These are phyloP conservation scores for Kryptolebias ocellatus DNA, from an alignment of 2,797 vertebrate genomes.

Conservation along the genomic window DNA sequence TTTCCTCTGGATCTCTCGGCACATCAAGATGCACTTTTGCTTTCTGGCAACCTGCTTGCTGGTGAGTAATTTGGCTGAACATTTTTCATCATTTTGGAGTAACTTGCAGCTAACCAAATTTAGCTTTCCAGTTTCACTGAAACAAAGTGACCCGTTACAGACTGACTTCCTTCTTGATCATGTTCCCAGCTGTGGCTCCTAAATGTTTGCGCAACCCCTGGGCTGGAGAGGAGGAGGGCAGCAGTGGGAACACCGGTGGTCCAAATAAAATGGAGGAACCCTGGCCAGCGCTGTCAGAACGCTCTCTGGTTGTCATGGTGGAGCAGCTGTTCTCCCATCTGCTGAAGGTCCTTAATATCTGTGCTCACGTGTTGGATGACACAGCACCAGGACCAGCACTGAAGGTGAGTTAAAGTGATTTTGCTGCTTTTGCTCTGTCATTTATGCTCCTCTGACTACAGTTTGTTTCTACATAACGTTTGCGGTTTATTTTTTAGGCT, in stretches of 20 bases:
- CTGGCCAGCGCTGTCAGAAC: slow-evolving; percentile 91
- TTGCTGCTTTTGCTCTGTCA: not conserved
- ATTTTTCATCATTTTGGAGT: not conserved
- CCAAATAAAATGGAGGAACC: slow-evolving; percentile 89
- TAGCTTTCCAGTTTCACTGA: not conserved
- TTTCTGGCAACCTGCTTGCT: slow-evolving; percentile 93
- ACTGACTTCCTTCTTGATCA: not conserved
- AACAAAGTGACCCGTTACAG: not conserved
- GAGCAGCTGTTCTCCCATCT: slow-evolving; percentile 96
- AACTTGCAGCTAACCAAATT: not conserved
- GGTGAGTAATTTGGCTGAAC: slow-evolving; percentile 73
- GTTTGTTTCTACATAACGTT: not conserved
- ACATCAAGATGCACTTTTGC: slow-evolving; percentile 93
- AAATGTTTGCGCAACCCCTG: slow-evolving; percentile 93
- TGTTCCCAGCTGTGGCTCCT: slow-evolving; percentile 87
- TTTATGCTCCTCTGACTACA: not conserved
- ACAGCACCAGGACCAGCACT: slow-evolving; percentile 89
- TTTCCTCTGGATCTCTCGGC: slow-evolving; percentile 95
- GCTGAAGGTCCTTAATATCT: slow-evolving; percentile 95
- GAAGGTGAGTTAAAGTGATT: slow-evolving; percentile 79
- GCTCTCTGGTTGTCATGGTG: slow-evolving; percentile 88
- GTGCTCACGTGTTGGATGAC: slow-evolving; percentile 95
- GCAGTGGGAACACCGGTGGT: slow-evolving; percentile 53
- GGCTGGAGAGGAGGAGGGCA: slow-evolving; percentile 89
- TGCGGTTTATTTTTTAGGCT: slow-evolving; percentile 76